Base-by-base conservation (phyloP, 2,888 invertebrate species). In the Trimorus sp. region DNA sequence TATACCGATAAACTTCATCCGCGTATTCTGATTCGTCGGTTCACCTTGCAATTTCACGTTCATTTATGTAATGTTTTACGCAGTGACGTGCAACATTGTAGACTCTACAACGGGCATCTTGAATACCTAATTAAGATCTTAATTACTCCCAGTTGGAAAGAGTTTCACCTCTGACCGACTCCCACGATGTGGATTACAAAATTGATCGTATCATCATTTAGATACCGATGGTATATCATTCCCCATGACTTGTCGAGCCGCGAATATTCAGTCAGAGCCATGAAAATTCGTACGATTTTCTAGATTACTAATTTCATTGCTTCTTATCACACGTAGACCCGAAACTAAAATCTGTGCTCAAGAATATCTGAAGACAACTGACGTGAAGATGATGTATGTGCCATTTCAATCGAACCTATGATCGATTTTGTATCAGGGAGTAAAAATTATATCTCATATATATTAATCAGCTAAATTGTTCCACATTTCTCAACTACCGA, bases 61-160 rank as follows among this genome's bases (percentile, higher is more conserved):
- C 71, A 83, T 80, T 66, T 73, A 83, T 66, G 82, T 78, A 79
- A 85, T 79, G 83, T 73, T 79, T 73, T 73, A 68, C 83, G 71
- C 71, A 59, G 75, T 68, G 81, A 80, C 79, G 79, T 56, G 79
- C 74, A 56, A 63, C 74, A 73, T 79, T 79, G 74, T 74, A 14
- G 45, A 56, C 42, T 58, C 63, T 69, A 77, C 76, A 76, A 80
- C 79, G 82, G 81, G 75, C 83, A 66, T 84, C 85, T 85, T 89
- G 89, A 89, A 89, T 89, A 88, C 89, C 89, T 89, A 89, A 89
- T 89, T 89, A 89, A 89, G 89, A 89, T 88, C 89, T 89, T 89
- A 89, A 89, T 89, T 89, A 88, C 88, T 85, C 79, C 76, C 58
- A 84, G 77, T 79, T 84, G 84, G 83, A 84, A 84, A 75, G 84